Percentiles rank a stretch among this genome's conserved stretches.
These are phyloP conservation scores for Osmerus mordax DNA, from an alignment of 2,113 vertebrate genomes.

Conservation along the genomic window DNA sequence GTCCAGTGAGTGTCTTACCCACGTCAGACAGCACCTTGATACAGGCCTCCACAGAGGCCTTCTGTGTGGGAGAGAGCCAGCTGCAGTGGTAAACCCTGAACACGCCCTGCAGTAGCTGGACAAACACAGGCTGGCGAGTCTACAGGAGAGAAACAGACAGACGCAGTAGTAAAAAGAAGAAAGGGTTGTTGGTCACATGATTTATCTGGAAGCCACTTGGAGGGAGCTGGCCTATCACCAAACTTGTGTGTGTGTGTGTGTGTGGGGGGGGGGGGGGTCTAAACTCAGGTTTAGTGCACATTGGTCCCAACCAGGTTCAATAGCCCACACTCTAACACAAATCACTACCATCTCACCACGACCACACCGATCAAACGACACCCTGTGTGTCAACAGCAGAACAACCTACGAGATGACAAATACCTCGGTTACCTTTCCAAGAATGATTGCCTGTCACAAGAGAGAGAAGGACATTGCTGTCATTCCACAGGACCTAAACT, in stretches of 20 bases:
- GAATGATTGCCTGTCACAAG: conserved; percentile 70
- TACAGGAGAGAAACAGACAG: conserved; percentile 55
- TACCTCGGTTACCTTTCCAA: conserved; percentile 80
- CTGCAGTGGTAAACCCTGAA: conserved; percentile 96
- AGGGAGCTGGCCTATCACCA: neutral
- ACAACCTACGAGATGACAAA: conserved; percentile 54
- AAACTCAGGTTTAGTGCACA: neutral
- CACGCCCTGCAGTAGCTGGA: conserved; percentile 93
- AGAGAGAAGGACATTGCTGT: conserved; percentile 54
- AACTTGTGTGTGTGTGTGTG: no score
- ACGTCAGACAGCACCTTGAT: conserved; percentile 98
- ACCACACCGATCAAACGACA: conserved; percentile 51
- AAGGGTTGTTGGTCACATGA: neutral
- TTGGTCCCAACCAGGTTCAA: conserved; percentile 25
- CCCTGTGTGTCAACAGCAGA: conserved; percentile 57
- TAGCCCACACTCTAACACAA: conserved; percentile 23
- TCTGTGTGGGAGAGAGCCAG: conserved; percentile 91
- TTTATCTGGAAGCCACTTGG: neutral
- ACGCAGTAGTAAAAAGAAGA: neutral
- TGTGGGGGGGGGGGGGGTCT: no score
- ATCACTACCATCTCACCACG: conserved; percentile 28
- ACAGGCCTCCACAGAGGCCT: conserved; percentile 94
- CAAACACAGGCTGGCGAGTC: conserved; percentile 97
- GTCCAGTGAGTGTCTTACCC: conserved; percentile 74
- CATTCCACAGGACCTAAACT: conserved; percentile 13